These are phyloP conservation scores for Dryocosmus kuriphilus DNA, from an alignment of 2,888 invertebrate species.

Conservation along the genomic window DNA sequence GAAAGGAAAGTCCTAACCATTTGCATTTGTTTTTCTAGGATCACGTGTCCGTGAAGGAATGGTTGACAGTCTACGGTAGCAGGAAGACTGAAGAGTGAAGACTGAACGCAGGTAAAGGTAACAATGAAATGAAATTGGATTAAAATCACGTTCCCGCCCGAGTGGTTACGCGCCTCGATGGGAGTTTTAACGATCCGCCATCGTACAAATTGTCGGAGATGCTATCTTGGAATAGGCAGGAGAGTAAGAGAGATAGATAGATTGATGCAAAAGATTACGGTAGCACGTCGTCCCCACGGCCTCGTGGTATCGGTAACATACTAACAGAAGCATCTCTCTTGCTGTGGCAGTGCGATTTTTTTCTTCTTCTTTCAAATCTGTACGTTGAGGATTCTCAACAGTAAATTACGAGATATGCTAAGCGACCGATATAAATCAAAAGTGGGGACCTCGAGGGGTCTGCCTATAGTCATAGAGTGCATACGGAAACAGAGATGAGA, in stretches of 20 bases:
- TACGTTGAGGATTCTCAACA: slow-evolving; percentile 77
- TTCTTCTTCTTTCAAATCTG: slow-evolving; percentile 63
- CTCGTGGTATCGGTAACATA: slow-evolving; percentile 62
- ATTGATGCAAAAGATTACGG: slow-evolving; percentile 72
- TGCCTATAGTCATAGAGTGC: slow-evolving; percentile 33
- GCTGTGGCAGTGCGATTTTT: slow-evolving; percentile 53
- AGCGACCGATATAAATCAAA: slow-evolving; percentile 78
- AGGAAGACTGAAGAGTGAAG: not conserved
- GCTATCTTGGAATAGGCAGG: slow-evolving; percentile 64
- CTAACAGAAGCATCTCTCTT: slow-evolving; percentile 63
- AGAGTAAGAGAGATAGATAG: slow-evolving; percentile 56
- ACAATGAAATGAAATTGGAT: slow-evolving; percentile 58
- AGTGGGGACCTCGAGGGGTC: slow-evolving; percentile 63
- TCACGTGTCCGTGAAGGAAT: slow-evolving; percentile 5
- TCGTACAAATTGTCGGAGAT: slow-evolving; percentile 74
- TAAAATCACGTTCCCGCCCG: slow-evolving; percentile 58
- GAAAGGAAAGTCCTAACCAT: not conserved
- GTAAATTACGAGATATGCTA: slow-evolving; percentile 78
- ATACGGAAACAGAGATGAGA: slow-evolving; percentile 43
- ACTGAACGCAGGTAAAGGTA: slow-evolving; percentile 5
- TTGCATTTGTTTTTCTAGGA: slow-evolving; percentile 1
- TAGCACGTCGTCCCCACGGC: slow-evolving; percentile 61
- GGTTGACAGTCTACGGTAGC: not conserved
- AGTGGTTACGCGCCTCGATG: slow-evolving; percentile 48
- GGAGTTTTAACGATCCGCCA: slow-evolving; percentile 72